phyloP scores from a whole-genome alignment of 2,113 vertebrate species.

The Tyrannus savana region DNA sequence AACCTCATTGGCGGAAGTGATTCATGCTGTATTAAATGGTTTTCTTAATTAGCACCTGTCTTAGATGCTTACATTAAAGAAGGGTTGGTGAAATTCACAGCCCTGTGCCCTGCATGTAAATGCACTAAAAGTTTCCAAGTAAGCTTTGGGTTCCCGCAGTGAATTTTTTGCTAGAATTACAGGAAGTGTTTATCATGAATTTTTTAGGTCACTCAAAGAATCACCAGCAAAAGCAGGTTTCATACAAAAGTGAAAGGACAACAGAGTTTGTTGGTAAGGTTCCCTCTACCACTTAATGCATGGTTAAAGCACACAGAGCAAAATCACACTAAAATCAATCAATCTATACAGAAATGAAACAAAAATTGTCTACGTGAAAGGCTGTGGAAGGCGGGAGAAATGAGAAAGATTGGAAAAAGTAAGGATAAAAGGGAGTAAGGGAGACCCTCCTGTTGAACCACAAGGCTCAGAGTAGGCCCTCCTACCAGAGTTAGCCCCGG shows the following conservation, averaged over 20 bases:
- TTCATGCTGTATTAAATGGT: not conserved
- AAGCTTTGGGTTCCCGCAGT: not conserved
- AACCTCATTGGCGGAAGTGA: constrained; percentile 10
- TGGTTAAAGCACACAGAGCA: not conserved
- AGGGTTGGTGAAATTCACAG: not conserved
- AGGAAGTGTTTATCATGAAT: not conserved
- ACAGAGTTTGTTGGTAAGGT: not conserved
- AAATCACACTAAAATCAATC: not conserved
- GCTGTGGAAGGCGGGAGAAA: not conserved
- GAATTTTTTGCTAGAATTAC: not conserved
- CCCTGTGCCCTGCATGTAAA: not conserved
- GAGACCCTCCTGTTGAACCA: not conserved
- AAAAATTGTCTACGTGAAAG: not conserved
- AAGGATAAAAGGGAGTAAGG: not conserved
- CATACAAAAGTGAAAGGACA: not conserved
- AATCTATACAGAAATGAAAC: not conserved
- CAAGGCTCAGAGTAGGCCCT: not conserved
- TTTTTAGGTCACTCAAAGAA: not conserved
- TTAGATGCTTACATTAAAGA: not conserved
- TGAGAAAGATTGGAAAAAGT: not conserved
- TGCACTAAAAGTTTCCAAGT: not conserved
- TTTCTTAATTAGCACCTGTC: constrained; percentile 35
- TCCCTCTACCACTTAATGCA: not conserved
- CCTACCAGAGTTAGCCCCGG: not conserved
- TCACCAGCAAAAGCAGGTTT: not conserved